Conservation (phyloP, 1,140 invertebrate species). For the Atta cephalotes region DNA sequence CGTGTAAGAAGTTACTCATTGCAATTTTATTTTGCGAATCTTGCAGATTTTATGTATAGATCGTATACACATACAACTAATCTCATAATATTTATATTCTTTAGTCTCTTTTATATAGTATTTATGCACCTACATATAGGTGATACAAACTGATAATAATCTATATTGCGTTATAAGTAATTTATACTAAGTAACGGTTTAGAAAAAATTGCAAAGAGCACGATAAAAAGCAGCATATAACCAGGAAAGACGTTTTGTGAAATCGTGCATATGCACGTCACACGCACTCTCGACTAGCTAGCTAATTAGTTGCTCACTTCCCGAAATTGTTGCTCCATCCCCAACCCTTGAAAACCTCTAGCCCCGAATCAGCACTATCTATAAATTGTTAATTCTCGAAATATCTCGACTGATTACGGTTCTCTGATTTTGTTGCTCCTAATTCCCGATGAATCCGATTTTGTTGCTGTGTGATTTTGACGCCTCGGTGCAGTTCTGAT, state of each 20-base stretch:
- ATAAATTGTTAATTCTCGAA: too few relatives aligned
- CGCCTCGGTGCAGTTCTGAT: too few relatives aligned
- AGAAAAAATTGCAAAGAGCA: not conserved
- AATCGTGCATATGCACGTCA: constrained; percentile 20
- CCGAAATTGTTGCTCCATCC: too few relatives aligned
- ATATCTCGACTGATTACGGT: too few relatives aligned
- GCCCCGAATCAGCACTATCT: too few relatives aligned
- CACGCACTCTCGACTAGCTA: constrained; percentile 24
- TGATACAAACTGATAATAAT: not conserved
- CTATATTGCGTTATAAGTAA: not conserved
- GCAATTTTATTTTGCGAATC: constrained; percentile 1
- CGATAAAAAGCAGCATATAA: not conserved
- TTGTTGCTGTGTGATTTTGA: too few relatives aligned
- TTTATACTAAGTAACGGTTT: constrained; percentile 3
- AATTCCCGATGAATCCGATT: too few relatives aligned
- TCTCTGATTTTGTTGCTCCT: too few relatives aligned
- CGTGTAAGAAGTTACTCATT: not conserved
- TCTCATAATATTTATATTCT: not conserved
- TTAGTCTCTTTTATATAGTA: not conserved
- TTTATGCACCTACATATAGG: not conserved
- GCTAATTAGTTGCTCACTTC: too few relatives aligned
- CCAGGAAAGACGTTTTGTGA: not conserved
- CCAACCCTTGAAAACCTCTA: too few relatives aligned
- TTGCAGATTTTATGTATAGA: not conserved
- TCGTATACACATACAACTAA: not conserved